Conservation (phyloP, 2,888 invertebrate species). For the Taenaris catops region DNA sequence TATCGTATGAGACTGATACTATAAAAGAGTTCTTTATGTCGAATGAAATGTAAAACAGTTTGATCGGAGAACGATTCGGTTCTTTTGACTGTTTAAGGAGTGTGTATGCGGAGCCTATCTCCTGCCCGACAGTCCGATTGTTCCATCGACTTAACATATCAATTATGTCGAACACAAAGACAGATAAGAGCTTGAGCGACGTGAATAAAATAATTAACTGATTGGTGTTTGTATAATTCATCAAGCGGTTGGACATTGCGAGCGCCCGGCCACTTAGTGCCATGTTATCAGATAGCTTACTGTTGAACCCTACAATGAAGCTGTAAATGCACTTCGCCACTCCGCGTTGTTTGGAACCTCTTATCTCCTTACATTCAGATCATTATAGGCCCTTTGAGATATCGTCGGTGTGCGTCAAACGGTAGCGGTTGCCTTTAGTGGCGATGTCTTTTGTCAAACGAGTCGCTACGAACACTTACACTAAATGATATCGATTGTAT, state of each 20-base stretch:
- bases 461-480: slow-evolving; percentile 1
- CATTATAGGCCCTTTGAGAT: slow-evolving; percentile 13
- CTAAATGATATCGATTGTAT: slow-evolving; percentile 6
- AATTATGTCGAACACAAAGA: slow-evolving; percentile 75
- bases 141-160: slow-evolving; percentile 75
- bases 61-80: slow-evolving; percentile 30
- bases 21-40: slow-evolving; percentile 62
- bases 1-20: too few species aligned
- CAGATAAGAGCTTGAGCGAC: slow-evolving; percentile 72
- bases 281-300: slow-evolving; percentile 59
- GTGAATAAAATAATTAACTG: slow-evolving; percentile 78
- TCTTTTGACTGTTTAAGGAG: slow-evolving; percentile 26
- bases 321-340: slow-evolving; percentile 58
- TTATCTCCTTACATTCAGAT: slow-evolving; percentile 16
- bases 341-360: slow-evolving; percentile 31
- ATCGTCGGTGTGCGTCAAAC: slow-evolving; percentile 2
- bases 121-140: slow-evolving; percentile 62
- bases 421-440: slow-evolving; percentile 6
- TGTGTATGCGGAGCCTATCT: slow-evolving; percentile 35
- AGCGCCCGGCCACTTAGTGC: slow-evolving; percentile 63
- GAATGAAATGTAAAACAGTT: slow-evolving; percentile 40
- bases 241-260: slow-evolving; percentile 53
- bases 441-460: slow-evolving; percentile 11
- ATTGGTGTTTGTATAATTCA: slow-evolving; percentile 78
- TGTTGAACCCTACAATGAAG: slow-evolving; percentile 53